Conservation (phyloP, 2,113 vertebrate species). For the Trinectes maculatus region DNA sequence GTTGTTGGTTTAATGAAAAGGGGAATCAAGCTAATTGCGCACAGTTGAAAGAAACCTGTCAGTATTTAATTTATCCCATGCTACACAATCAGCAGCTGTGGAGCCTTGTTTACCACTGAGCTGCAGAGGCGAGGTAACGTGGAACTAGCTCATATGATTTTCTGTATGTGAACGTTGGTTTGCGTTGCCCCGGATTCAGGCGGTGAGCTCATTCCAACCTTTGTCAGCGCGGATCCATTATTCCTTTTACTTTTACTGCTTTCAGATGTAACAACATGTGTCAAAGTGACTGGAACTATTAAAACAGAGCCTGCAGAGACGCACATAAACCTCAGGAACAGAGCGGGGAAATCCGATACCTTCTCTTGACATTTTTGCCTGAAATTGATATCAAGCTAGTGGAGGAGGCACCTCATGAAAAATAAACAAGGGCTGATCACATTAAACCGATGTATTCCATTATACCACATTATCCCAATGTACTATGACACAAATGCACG, state of each 20-base stretch:
- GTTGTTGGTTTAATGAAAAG: no score
- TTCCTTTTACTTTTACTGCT: neutral
- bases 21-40: no score
- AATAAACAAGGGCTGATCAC: neutral
- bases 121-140: slow-evolving; percentile 6
- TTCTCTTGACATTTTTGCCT: neutral
- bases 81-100: neutral
- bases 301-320: neutral
- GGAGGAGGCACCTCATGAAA: neutral
- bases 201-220: neutral
- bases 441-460: no score
- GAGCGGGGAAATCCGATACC: no score
- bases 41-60: neutral
- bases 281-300: neutral
- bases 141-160: slow-evolving; percentile 1
- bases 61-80: neutral
- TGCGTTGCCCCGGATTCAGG: neutral
- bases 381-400: neutral
- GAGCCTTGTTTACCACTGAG: neutral
- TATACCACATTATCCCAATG: no score
- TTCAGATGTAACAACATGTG: neutral
- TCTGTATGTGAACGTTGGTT: neutral
- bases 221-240: neutral
- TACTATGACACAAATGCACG: no score
- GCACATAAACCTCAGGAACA: neutral